These are phyloP conservation scores for Axea sp. DNA, from an alignment of 2,888 invertebrate genomes.

Conservation along the genomic window DNA sequence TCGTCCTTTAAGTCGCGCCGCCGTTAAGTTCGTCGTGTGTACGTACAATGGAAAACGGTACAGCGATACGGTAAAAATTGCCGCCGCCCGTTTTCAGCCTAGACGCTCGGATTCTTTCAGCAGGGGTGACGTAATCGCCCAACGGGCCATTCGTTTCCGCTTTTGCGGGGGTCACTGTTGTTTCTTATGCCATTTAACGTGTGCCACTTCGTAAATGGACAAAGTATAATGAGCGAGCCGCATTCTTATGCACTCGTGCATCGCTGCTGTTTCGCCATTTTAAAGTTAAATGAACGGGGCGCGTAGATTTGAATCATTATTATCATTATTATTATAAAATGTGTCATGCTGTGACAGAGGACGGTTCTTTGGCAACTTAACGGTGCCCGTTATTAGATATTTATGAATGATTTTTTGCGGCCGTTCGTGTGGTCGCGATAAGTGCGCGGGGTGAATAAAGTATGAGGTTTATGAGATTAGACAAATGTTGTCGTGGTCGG, in stretches of 20 bases:
- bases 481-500: slow-evolving; percentile 28
- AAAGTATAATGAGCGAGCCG: slow-evolving; percentile 32
- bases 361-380: slow-evolving; percentile 9
- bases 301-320: slow-evolving; percentile 35
- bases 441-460: slow-evolving; percentile 33
- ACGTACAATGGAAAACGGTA: slow-evolving; percentile 55
- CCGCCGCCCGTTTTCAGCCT: slow-evolving; percentile 25
- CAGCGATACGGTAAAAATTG: slow-evolving; percentile 35
- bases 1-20: slow-evolving; percentile 64
- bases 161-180: slow-evolving; percentile 44
- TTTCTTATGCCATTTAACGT: slow-evolving; percentile 22
- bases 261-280: slow-evolving; percentile 37
- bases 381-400: slow-evolving; percentile 54
- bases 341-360: slow-evolving; percentile 25
- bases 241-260: slow-evolving; percentile 23
- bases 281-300: slow-evolving; percentile 39
- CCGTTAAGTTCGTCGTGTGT: slow-evolving; percentile 39
- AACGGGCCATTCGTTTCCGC: slow-evolving; percentile 46
- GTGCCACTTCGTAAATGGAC: slow-evolving; percentile 40
- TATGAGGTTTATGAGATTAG: slow-evolving; percentile 44
- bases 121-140: slow-evolving; percentile 21
- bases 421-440: slow-evolving; percentile 26
- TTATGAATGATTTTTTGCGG: slow-evolving; percentile 37
- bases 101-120: slow-evolving; percentile 5
- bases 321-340: slow-evolving; percentile 11